Evolutionary conservation across 2,888 invertebrate genomes (phyloP).

Genomic region (Salticus scenicus): DNA sequence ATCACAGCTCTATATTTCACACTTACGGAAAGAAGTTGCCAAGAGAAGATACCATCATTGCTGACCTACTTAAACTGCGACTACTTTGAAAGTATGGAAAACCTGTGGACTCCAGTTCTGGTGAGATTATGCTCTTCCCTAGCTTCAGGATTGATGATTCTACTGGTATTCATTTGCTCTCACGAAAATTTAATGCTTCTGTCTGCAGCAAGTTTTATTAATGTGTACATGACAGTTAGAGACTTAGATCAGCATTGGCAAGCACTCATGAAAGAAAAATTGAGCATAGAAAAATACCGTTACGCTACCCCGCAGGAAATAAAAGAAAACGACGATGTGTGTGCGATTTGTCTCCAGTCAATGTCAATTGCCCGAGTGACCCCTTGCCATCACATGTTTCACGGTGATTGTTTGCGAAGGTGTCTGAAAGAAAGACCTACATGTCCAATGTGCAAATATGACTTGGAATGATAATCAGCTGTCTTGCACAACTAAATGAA

Average conservation of each 20-base stretch:
- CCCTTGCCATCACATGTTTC: constrained; percentile 87
- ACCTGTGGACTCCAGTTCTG: constrained; percentile 82
- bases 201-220: constrained; percentile 66
- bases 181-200: constrained; percentile 68
- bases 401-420: constrained; percentile 84
- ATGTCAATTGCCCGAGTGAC: constrained; percentile 85
- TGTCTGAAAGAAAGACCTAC: constrained; percentile 82
- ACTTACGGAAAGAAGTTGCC: constrained; percentile 83
- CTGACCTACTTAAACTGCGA: constrained; percentile 81
- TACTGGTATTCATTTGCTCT: constrained; percentile 69
- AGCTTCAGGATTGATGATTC: constrained; percentile 70
- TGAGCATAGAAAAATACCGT: constrained; percentile 78
- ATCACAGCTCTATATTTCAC: constrained; percentile 84
- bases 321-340: constrained; percentile 84
- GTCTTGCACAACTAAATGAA: neutral
- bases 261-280: constrained; percentile 80
- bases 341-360: constrained; percentile 84
- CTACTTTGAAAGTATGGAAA: constrained; percentile 83
- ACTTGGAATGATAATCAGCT: constrained; percentile 23
- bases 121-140: constrained; percentile 74
- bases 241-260: constrained; percentile 74
- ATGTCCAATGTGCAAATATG: constrained; percentile 83
- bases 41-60: constrained; percentile 81
- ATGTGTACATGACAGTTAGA: constrained; percentile 63
- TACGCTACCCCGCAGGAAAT: constrained; percentile 82